These are phyloP conservation scores for Drosophila suboccidentalis DNA, from an alignment of 2,888 invertebrate species.

Conservation along the genomic window DNA sequence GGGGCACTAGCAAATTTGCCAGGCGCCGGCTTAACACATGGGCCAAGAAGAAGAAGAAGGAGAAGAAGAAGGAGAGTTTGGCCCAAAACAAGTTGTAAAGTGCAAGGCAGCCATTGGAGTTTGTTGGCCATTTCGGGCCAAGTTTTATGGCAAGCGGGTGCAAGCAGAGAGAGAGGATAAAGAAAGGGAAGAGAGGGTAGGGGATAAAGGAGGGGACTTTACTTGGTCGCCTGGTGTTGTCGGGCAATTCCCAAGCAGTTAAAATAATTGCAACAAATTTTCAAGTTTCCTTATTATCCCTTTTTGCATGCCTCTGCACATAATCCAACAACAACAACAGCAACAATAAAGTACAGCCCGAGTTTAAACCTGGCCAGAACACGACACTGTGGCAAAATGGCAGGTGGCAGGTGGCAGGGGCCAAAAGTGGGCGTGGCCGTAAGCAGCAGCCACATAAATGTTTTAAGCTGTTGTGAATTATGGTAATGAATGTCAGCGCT, in stretches of 20 bases:
- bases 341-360: slow-evolving; percentile 1
- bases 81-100: slow-evolving; percentile 56
- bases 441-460: slow-evolving; percentile 74
- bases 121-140: slow-evolving; percentile 24
- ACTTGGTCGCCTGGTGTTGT: slow-evolving; percentile 22
- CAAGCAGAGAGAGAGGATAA: not conserved
- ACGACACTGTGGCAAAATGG: not conserved
- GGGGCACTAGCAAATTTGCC: slow-evolving; percentile 18
- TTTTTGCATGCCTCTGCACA: slow-evolving; percentile 50
- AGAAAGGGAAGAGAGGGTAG: not conserved
- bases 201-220: not conserved
- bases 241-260: slow-evolving; percentile 66
- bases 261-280: slow-evolving; percentile 76
- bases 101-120: slow-evolving; percentile 40
- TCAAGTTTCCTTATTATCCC: slow-evolving; percentile 65
- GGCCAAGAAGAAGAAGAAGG: slow-evolving; percentile 15
- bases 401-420: not conserved
- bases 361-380: slow-evolving; percentile 14
- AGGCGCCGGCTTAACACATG: slow-evolving; percentile 38
- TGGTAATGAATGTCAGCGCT: slow-evolving; percentile 80
- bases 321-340: slow-evolving; percentile 43
- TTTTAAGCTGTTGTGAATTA: slow-evolving; percentile 80
- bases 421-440: slow-evolving; percentile 35
- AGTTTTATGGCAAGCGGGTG: slow-evolving; percentile 29
- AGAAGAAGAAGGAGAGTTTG: slow-evolving; percentile 5